Conservation (phyloP, 2,888 invertebrate species). For the Protophormia terraenovae region DNA sequence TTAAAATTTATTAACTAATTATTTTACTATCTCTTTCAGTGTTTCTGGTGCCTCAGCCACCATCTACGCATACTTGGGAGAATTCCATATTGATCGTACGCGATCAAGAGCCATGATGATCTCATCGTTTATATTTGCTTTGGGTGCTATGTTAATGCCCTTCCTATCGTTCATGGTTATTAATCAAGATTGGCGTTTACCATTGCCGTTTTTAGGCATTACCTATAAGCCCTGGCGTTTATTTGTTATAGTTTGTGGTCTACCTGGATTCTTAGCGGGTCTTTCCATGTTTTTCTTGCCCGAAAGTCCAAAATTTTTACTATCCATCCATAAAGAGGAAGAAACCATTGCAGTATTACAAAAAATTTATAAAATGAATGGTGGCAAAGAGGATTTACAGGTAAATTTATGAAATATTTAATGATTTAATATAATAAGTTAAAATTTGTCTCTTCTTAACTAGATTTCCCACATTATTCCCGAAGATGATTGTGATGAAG, state of each 20-base stretch:
- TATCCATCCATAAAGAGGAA: conserved; percentile 72
- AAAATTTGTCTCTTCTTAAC: not conserved
- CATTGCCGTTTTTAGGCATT: conserved; percentile 73
- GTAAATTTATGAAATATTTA: conserved; percentile 42
- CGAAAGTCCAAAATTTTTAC: conserved; percentile 78
- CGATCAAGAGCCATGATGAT: conserved; percentile 81
- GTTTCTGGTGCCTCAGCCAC: conserved; percentile 82
- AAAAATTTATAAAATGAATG: conserved; percentile 73
- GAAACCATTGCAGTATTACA: conserved; percentile 74
- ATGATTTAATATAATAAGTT: not conserved
- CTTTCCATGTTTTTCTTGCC: conserved; percentile 74
- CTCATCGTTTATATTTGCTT: conserved; percentile 76
- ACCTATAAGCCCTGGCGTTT: conserved; percentile 78
- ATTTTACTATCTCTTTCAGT: conserved; percentile 67
- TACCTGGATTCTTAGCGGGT: conserved; percentile 75
- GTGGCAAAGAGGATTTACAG: conserved; percentile 70
- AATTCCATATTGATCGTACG: conserved; percentile 81
- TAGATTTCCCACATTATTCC: conserved; percentile 71
- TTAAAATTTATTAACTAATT: no score
- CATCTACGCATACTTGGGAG: conserved; percentile 82
- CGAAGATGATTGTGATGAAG: conserved; percentile 67
- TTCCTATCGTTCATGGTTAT: conserved; percentile 76
- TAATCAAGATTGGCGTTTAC: conserved; percentile 75
- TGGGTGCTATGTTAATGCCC: conserved; percentile 76
- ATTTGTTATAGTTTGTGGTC: conserved; percentile 75